These are phyloP conservation scores for Drosophila mimetica DNA, from an alignment of 2,888 invertebrate genomes.

Conservation along the genomic window DNA sequence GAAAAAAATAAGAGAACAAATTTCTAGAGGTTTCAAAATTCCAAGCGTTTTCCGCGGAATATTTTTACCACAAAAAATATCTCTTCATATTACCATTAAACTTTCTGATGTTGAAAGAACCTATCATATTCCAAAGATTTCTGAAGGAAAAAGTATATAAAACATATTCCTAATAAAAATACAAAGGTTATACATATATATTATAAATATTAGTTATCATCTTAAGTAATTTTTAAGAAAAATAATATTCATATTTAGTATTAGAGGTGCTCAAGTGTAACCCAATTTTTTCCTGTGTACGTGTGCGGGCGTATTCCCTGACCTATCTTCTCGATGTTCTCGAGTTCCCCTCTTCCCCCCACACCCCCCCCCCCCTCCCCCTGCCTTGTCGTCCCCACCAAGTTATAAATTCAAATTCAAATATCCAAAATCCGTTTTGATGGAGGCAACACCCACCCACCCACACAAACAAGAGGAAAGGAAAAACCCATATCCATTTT, in stretches of 20 bases:
- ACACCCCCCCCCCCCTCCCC: neutral
- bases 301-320: slow-evolving; percentile 6
- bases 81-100: no score
- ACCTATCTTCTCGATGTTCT: slow-evolving; percentile 1
- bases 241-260: no score
- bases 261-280: no score
- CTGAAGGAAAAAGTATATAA: no score
- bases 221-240: no score
- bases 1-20: neutral
- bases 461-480: slow-evolving; percentile 10
- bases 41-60: neutral
- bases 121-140: no score
- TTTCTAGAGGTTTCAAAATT: neutral
- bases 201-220: no score
- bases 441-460: slow-evolving; percentile 29
- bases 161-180: no score
- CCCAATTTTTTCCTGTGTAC: neutral
- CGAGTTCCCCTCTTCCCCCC: neutral
- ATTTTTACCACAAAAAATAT: no score
- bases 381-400: neutral
- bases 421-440: slow-evolving; percentile 28
- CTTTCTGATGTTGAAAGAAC: neutral
- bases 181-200: no score
- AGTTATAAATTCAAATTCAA: slow-evolving; percentile 37
- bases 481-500: slow-evolving; percentile 30